phyloP scores from a whole-genome alignment of 2,113 vertebrate species.

The Chaetorhynchus papuensis region DNA sequence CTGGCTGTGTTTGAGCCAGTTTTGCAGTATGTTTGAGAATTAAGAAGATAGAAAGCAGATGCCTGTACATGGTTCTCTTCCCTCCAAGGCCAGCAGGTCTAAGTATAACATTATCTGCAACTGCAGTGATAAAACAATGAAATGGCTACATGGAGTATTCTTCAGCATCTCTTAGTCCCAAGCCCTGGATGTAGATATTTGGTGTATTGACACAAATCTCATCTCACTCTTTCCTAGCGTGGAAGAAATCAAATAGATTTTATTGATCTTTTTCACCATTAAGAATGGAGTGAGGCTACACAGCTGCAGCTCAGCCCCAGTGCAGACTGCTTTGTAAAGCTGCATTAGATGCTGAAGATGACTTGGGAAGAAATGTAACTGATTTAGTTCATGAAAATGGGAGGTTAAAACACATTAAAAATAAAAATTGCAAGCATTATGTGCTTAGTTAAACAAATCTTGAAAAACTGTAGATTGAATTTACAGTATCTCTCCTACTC shows the following conservation, averaged over 20 bases:
- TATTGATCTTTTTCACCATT: neutral
- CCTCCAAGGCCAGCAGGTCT: neutral
- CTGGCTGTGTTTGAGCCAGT: neutral
- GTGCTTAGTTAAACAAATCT: neutral
- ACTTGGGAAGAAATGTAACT: neutral
- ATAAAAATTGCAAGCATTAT: neutral
- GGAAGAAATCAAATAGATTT: neutral
- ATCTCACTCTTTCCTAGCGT: neutral
- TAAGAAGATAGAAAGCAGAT: neutral
- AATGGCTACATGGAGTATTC: neutral
- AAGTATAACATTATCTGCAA: neutral
- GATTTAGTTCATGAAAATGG: neutral
- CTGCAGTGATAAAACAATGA: neutral
- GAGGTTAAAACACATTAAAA: neutral
- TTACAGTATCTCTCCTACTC: neutral
- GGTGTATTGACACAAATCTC: neutral
- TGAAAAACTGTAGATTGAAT: neutral
- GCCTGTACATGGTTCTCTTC: neutral
- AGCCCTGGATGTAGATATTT: neutral
- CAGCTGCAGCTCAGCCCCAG: neutral
- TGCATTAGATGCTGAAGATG: neutral
- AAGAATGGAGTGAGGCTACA: neutral
- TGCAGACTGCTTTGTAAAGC: neutral
- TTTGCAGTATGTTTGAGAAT: neutral
- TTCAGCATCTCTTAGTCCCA: neutral